phyloP scores from a whole-genome alignment of 2,888 invertebrate species.

The Brachycybe producta region DNA sequence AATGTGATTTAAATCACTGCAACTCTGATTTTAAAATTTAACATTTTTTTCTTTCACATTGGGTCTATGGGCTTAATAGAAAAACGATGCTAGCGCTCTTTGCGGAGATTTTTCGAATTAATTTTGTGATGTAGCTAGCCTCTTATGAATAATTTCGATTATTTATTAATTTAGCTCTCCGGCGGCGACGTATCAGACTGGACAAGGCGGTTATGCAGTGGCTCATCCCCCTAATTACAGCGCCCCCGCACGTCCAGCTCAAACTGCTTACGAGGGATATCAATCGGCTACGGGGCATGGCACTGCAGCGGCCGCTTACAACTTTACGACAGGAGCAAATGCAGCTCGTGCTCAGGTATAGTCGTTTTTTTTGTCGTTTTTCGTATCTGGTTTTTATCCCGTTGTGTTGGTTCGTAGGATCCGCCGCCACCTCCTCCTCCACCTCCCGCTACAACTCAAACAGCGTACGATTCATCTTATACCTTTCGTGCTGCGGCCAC shows the following conservation, averaged over 20 bases:
- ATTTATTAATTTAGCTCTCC: constrained; percentile 19
- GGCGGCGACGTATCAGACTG: constrained; percentile 61
- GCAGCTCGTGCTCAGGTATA: constrained; percentile 10
- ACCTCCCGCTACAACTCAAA: constrained; percentile 21
- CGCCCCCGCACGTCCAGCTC: constrained; percentile 57
- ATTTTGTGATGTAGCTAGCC: too few relatives aligned
- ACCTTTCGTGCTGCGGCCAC: constrained; percentile 4
- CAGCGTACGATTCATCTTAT: constrained; percentile 15
- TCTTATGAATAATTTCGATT: too few relatives aligned
- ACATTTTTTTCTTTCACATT: too few relatives aligned
- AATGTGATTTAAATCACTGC: too few relatives aligned
- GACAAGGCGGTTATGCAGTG: constrained; percentile 67
- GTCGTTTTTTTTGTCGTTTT: not conserved
- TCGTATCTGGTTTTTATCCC: not conserved
- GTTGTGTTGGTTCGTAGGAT: not conserved
- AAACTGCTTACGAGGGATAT: constrained; percentile 60
- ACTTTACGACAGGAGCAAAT: constrained; percentile 9
- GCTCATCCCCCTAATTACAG: constrained; percentile 66
- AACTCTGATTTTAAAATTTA: too few relatives aligned
- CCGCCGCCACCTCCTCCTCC: constrained; percentile 21
- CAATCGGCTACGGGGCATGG: constrained; percentile 54
- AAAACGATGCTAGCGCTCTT: too few relatives aligned
- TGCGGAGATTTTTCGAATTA: too few relatives aligned
- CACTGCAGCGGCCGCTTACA: constrained; percentile 42
- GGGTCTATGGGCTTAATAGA: too few relatives aligned